Conservation (phyloP, 1,140 invertebrate genomes). For the Centruroides sculpturatus region DNA sequence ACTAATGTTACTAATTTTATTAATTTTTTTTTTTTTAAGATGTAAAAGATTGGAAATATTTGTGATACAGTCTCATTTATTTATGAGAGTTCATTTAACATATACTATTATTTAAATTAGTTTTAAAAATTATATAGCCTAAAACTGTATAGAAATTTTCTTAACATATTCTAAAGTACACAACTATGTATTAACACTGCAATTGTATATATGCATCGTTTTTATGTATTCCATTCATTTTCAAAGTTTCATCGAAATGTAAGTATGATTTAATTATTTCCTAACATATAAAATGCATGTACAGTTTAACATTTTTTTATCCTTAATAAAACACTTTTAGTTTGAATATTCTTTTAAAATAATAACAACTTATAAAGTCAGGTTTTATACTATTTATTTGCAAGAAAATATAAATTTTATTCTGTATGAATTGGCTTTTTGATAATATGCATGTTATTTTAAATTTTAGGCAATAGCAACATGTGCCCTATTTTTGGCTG, state of each 20-base stretch:
- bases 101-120: not conserved
- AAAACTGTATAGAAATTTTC: constrained; percentile 11
- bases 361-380: too few relatives aligned
- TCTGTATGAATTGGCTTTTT: not conserved
- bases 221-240: constrained; percentile 90
- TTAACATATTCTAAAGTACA: constrained; percentile 40
- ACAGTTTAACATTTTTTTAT: too few relatives aligned
- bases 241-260: constrained; percentile 65
- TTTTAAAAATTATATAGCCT: not conserved
- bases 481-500: constrained; percentile 78
- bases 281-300: too few relatives aligned
- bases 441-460: not conserved
- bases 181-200: constrained; percentile 87
- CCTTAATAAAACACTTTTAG: too few relatives aligned
- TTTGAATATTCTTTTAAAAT: too few relatives aligned
- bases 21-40: not conserved
- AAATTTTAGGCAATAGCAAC: constrained; percentile 44
- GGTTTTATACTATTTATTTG: too few relatives aligned
- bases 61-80: not conserved
- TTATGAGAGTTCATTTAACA: not conserved
- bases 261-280: constrained; percentile 20
- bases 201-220: constrained; percentile 97
- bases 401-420: too few relatives aligned
- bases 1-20: too few relatives aligned
- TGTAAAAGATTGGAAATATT: not conserved